Evolutionary conservation across 2,888 invertebrate genomes (phyloP), one percentile per base, ranked within the genome.

Genomic region (Eupithecia centaureata): DNA sequence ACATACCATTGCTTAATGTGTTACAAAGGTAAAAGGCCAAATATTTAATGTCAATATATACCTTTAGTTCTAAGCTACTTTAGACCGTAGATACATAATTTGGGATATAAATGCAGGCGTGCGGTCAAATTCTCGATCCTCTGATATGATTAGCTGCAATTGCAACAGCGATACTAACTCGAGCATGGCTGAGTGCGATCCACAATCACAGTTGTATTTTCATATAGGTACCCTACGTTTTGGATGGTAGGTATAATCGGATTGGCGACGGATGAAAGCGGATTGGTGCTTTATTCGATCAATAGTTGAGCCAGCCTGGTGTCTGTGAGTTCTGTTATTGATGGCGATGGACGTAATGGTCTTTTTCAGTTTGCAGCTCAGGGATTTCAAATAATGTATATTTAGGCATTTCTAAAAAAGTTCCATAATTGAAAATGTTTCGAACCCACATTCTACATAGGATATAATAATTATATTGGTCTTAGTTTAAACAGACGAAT

Each of bases 91-190:
- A 7, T 25, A 7, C 22, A 12, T 54, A n/a, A 30, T 56, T 56
- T 56, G n/a, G 15, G 10, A 56, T 10, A 10, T 7, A n/a, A n/a
- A n/a, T 30, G 70, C 64, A 47, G 63, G 51, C 32, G 65, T 58
- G 52, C 65, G 68, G 74, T 73, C 72, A 78, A 79, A 77, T 79
- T 76, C 77, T 77, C 68, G 71, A 72, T 74, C 76, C 75, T 77
- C 75, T 78, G 76, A 81, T 82, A 78, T 82, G 82, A 84, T 83
- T 83, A 77, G 74, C 73, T 71, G 75, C 71, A 77, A 80, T 80
- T 79, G 79, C 75, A 77, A 68, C 82, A 82, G 71, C 71, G 71
- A 78, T 79, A 82, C 82, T 82, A 83, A 83, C 80, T 83, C 77
- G 76, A 81, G 76, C 82, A 77, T 79, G 67, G 63, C 67, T 73